phyloP scores from a whole-genome alignment of 1,140 invertebrate genomes.

The Danaus melanippus region DNA sequence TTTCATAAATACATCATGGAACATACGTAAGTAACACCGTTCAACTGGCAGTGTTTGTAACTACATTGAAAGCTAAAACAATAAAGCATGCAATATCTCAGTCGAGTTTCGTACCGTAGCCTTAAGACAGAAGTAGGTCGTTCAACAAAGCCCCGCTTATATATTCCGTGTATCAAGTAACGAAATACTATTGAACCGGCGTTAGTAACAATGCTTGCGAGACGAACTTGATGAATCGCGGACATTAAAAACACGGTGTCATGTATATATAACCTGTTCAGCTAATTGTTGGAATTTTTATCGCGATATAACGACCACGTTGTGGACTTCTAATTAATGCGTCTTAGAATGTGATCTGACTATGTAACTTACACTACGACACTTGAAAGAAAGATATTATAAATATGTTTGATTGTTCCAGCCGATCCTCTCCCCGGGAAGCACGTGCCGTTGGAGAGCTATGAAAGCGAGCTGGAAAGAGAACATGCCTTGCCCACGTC shows the following conservation, averaged over 20 bases:
- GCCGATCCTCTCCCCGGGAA: conserved; percentile 68
- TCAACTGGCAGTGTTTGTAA: neutral
- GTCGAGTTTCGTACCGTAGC: neutral
- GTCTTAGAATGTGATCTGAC: too few relatives aligned
- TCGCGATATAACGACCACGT: too few relatives aligned
- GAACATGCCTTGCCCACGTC: conserved; percentile 79
- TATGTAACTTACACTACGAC: neutral
- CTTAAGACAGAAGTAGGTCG: conserved; percentile 30
- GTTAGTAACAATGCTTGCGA: conserved; percentile 45
- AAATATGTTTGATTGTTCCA: conserved; percentile 30
- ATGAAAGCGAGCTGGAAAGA: conserved; percentile 77
- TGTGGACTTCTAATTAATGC: too few relatives aligned
- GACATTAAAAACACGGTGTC: conserved; percentile 37
- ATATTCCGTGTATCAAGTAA: conserved; percentile 29
- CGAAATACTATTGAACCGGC: conserved; percentile 33
- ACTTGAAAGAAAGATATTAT: neutral
- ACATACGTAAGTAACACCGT: too few relatives aligned
- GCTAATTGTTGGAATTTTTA: too few relatives aligned
- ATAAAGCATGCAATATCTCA: too few relatives aligned
- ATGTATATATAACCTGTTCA: neutral
- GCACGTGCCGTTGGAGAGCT: conserved; percentile 70
- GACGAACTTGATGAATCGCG: conserved; percentile 54
- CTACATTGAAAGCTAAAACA: neutral
- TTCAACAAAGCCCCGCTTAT: conserved; percentile 38
- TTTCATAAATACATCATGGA: too few relatives aligned